Base-by-base conservation (phyloP, 2,113 vertebrate genomes). In the Brevimyrus niger region DNA sequence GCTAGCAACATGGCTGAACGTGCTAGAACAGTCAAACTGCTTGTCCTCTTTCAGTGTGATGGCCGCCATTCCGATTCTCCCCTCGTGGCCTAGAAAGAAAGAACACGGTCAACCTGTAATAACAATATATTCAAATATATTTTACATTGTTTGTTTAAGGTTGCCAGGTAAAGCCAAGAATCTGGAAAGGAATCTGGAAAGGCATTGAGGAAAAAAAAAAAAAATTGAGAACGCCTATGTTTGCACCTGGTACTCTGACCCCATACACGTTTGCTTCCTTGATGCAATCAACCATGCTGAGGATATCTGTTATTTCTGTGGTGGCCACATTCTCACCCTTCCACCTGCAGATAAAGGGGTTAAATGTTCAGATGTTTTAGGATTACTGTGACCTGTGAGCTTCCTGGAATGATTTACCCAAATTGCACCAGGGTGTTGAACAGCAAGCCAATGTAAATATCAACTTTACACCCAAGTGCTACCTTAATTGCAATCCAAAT, bases 281-380 rank as follows among this genome's bases (percentile, higher is more conserved):
- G 88, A 99, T 93, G 92, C 96, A 97, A 15, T 93, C 91, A 69
- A 95, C 91, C 48, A 38, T 91, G 0, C 84, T 94, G 31, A 99
- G 90, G 8, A 95, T 94, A 38, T 95, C 94, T 50, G 96, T 96
- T 1, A 99, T 97, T 92, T 99, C 98, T 0, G 96, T 96, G 0
- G 98, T 99, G 89, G 98, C 97, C 17, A 99, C 97, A 0, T 99
- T 99, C 91, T 99, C 98, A 0, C 98, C 97, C 96, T 98, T 99
- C 97, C 97, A 99, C 83, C 97, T 98, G 92, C 44, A 31, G 15
- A 76, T 19, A 15, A 35, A 55, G 19, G 5, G 53, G 9, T 8
- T 11, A 23, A n/a, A 19, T 19, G 51, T 50, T 48, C 65, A 87
- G 11, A 47, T 86, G 0, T 21, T 83, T 9, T 83, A 83, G 1